Evolutionary conservation across 1,140 invertebrate species (phyloP).

Genomic region (Drosophila elegans): DNA sequence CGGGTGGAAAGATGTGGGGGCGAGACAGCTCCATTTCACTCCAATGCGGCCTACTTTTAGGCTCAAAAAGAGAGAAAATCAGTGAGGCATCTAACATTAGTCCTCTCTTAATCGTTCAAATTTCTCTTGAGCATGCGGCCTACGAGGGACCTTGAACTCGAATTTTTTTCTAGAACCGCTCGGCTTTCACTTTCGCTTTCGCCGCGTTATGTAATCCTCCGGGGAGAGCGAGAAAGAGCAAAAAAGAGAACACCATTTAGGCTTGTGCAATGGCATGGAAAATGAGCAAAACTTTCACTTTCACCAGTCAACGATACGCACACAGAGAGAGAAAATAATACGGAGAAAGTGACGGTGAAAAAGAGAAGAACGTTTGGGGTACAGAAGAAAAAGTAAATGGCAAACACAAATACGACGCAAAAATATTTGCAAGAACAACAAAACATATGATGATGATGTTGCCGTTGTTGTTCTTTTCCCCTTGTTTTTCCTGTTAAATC

Average conservation of each 20-base stretch:
- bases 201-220: slow-evolving; percentile 70
- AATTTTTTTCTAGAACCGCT: slow-evolving; percentile 39
- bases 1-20: slow-evolving; percentile 3
- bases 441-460: slow-evolving; percentile 66
- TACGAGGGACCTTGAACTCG: slow-evolving; percentile 82
- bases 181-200: slow-evolving; percentile 48
- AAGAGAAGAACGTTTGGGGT: slow-evolving; percentile 35
- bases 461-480: slow-evolving; percentile 9
- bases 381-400: slow-evolving; percentile 52
- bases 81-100: background rate
- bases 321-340: slow-evolving; percentile 1
- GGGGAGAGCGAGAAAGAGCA: slow-evolving; percentile 20
- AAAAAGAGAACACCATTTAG: slow-evolving; percentile 45
- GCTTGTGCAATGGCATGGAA: slow-evolving; percentile 70
- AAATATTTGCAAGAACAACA: slow-evolving; percentile 56
- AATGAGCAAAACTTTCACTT: slow-evolving; percentile 76
- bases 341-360: slow-evolving; percentile 5
- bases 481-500: slow-evolving; percentile 34
- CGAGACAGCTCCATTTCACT: slow-evolving; percentile 38
- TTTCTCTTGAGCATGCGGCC: slow-evolving; percentile 78
- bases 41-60: slow-evolving; percentile 74
- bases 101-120: slow-evolving; percentile 15
- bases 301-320: slow-evolving; percentile 74
- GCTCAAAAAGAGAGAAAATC: slow-evolving; percentile 23
- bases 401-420: slow-evolving; percentile 51